A percentile compares a stretch with the other conserved stretches of the same genome.
These are phyloP conservation scores for Nephila pilipes DNA, from an alignment of 1,140 invertebrate genomes.

Conservation along the genomic window DNA sequence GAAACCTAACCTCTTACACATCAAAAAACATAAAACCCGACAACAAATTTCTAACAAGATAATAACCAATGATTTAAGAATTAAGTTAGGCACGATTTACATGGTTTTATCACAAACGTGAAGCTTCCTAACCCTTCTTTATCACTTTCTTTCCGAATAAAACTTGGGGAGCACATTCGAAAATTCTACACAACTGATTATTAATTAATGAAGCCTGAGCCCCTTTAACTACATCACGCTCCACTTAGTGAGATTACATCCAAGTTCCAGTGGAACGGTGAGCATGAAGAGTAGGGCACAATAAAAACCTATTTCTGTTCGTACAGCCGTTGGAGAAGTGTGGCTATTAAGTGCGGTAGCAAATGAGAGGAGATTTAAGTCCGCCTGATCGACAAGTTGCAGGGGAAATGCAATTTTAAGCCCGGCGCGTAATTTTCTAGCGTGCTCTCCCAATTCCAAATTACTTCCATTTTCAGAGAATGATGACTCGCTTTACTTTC, in stretches of 20 bases:
- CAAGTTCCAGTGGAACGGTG: not conserved
- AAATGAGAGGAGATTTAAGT: constrained; percentile 10
- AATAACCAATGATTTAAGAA: not conserved
- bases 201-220: not conserved
- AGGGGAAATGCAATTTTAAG: constrained; percentile 25
- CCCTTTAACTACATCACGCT: not conserved
- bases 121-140: not conserved
- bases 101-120: not conserved
- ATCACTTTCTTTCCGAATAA: not conserved
- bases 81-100: not conserved
- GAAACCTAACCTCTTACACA: no score
- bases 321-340: not conserved
- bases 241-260: constrained; percentile 15
- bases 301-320: constrained; percentile 26
- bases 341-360: not conserved
- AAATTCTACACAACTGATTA: constrained; percentile 26
- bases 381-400: not conserved
- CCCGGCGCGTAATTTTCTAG: constrained; percentile 4
- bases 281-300: not conserved
- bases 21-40: no score
- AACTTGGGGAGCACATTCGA: not conserved
- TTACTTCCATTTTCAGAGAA: not conserved
- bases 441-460: not conserved
- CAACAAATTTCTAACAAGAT: not conserved
- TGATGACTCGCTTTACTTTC: not conserved